phyloP scores from a whole-genome alignment of 2,888 invertebrate species.

The Boloria euphrosyne region DNA sequence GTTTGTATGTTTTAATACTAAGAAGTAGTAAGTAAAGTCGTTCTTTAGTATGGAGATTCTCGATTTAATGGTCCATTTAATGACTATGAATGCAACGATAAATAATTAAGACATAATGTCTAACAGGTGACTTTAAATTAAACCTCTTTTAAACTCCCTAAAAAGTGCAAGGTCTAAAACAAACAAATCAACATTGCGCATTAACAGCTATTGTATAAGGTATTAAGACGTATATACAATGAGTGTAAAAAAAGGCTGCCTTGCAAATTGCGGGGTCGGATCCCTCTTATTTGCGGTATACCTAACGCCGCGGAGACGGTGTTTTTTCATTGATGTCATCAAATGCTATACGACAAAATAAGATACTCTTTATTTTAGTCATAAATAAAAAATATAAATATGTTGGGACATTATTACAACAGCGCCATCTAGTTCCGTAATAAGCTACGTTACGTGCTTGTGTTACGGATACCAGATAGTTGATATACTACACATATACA shows the following conservation, averaged over 20 bases:
- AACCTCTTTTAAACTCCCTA: background rate
- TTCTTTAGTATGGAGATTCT: too few relatives aligned
- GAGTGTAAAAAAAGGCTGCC: constrained; percentile 57
- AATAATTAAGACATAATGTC: too few relatives aligned
- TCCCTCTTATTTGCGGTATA: constrained; percentile 75
- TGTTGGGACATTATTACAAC: too few relatives aligned
- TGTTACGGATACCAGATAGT: too few relatives aligned
- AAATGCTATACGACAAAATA: background rate
- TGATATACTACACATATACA: too few relatives aligned
- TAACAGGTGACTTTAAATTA: background rate
- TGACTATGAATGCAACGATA: too few relatives aligned
- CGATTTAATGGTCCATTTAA: too few relatives aligned
- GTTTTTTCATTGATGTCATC: constrained; percentile 38
- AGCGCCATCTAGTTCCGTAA: too few relatives aligned
- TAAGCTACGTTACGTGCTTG: too few relatives aligned
- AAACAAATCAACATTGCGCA: constrained; percentile 24
- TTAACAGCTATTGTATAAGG: constrained; percentile 54
- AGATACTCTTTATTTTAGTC: background rate
- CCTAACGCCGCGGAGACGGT: constrained; percentile 63
- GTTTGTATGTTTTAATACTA: too few relatives aligned
- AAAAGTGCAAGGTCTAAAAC: constrained; percentile 7
- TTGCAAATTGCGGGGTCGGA: constrained; percentile 60
- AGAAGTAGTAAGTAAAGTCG: too few relatives aligned
- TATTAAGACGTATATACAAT: constrained; percentile 65
- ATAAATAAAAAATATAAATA: too few relatives aligned